Base-by-base conservation (phyloP, 2,888 invertebrate genomes). In the Pseudoips prasinana region DNA sequence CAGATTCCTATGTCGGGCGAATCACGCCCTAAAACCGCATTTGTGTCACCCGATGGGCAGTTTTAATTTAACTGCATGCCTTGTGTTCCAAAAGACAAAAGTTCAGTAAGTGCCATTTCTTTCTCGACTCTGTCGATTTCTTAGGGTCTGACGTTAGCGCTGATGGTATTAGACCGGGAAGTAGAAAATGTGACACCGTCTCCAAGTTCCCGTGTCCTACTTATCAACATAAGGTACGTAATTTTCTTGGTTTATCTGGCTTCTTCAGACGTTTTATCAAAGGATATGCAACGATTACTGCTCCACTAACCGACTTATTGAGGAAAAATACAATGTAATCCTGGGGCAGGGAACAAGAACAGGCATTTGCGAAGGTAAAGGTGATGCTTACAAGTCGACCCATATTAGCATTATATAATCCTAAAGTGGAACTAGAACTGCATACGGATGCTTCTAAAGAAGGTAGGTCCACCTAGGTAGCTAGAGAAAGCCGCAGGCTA, bases 21-120 rank as follows among this genome's bases (percentile, higher is more conserved):
- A 4, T 20, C 10, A 5, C 10, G 27, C 1, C 4, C n/a, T n/a
- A 20, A 20, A 5, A 28, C 27, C 6, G 27, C 27, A 1, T 28
- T 28, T 9, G 27, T 28, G 5, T 20, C 27, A 0, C 27, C 27
- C 1, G 27, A 28, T n/a, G 22, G 6, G 11, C 22, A 31, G 2
- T 33, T 22, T 10, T 23, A 32, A 7, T 32, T 25, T 4, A 32
- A 20, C 5, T 1, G 32, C 2, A 32, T 32, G 32, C 32, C 32
- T n/a, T n/a, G n/a, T n/a, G n/a, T n/a, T n/a, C n/a, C n/a, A n/a
- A n/a, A n/a, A n/a, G n/a, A n/a, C n/a, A n/a, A n/a, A 47, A 43
- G 6, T 19, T 31, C 4, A 22, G 22, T 0, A 43, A 47, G n/a
- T 46, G 46, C 19, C 9, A 32, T 22, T 39, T 42, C 8, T 39